Evolutionary conservation across 2,888 invertebrate genomes (phyloP).

Genomic region (Cheilosia grossa): DNA sequence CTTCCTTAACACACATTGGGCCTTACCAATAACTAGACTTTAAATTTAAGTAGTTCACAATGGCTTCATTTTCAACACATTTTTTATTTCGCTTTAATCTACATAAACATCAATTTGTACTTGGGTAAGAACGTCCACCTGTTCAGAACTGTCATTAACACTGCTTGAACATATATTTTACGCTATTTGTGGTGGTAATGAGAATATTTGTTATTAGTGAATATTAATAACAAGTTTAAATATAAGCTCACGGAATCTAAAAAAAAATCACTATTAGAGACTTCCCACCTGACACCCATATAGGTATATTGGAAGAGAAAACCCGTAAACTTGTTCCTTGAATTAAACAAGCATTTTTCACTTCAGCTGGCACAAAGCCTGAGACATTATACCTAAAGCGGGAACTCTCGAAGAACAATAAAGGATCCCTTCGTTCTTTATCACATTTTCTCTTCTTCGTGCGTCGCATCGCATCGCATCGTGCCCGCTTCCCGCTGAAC

Average conservation of each 20-base stretch:
- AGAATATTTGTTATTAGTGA: too few relatives aligned
- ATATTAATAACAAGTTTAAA: too few relatives aligned
- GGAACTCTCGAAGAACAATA: conserved; percentile 21
- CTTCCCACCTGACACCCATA: conserved; percentile 31
- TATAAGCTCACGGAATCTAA: not conserved
- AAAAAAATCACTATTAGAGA: conserved; percentile 28
- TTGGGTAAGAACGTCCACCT: too few relatives aligned
- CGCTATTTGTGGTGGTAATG: too few relatives aligned
- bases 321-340: conserved; percentile 32
- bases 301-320: not conserved
- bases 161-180: too few relatives aligned
- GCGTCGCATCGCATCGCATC: not conserved
- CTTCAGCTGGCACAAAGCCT: conserved; percentile 10
- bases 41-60: too few relatives aligned
- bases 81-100: too few relatives aligned
- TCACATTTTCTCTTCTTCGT: conserved; percentile 14
- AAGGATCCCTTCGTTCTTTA: conserved; percentile 39
- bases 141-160: too few relatives aligned
- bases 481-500: not conserved
- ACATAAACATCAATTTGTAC: too few relatives aligned
- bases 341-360: conserved; percentile 58
- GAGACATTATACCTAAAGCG: conserved; percentile 1
- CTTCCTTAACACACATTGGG: too few relatives aligned
- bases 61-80: too few relatives aligned
- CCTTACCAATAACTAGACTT: too few relatives aligned